Percentiles rank a stretch among this genome's conserved stretches.
These are phyloP conservation scores for Misgurnus mizolepis DNA, from an alignment of 2,113 vertebrate species.

Conservation along the genomic window DNA sequence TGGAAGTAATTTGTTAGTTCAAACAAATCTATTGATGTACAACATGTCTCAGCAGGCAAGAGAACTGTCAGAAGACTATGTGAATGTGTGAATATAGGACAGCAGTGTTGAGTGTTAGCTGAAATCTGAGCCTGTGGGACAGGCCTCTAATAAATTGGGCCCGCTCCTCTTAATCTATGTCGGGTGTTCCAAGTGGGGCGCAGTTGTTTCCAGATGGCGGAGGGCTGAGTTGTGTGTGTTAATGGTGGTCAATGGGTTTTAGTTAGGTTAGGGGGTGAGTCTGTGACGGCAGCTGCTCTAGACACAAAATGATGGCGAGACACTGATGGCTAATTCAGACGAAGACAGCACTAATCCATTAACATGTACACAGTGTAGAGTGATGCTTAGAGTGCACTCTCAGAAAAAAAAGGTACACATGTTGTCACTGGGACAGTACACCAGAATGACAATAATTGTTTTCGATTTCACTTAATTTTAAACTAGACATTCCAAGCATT, in stretches of 20 bases:
- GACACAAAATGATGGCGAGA: constrained; percentile 28
- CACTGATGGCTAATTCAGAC: constrained; percentile 36
- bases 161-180: constrained; percentile 26
- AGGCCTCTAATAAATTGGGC: constrained; percentile 27
- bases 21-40: not conserved
- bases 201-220: constrained; percentile 57
- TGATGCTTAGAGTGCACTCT: not conserved
- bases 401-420: no score
- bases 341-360: constrained; percentile 31
- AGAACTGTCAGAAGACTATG: not conserved
- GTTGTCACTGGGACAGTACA: no score
- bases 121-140: constrained; percentile 25
- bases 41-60: not conserved
- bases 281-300: constrained; percentile 38
- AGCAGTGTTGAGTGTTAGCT: constrained; percentile 31
- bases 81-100: constrained; percentile 1
- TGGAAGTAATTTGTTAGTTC: not conserved
- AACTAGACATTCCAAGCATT: no score
- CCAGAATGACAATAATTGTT: no score
- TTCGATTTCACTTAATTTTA: no score
- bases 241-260: constrained; percentile 17
- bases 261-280: constrained; percentile 5
- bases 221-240: constrained; percentile 18
- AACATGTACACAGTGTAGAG: constrained; percentile 16
- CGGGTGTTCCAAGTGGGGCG: constrained; percentile 26